A percentile compares a stretch with the other conserved stretches of the same genome.
Conservation (phyloP, 2,888 invertebrate genomes). For the Onthophagus sagittarius region DNA sequence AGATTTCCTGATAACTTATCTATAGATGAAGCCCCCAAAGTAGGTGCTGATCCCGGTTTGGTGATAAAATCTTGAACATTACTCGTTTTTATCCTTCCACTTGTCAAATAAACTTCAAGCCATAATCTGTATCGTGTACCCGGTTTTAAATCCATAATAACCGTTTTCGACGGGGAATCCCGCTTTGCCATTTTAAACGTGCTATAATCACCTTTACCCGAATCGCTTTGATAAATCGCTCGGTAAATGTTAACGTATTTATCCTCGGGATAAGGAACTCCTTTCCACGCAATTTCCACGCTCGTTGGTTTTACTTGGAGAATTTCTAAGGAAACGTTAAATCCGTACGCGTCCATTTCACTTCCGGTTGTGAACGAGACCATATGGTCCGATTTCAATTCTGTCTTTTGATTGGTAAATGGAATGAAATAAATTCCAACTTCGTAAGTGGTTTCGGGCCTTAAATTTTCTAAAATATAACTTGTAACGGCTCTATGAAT, state of each 20-base stretch:
- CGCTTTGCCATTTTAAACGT: slow-evolving; percentile 73
- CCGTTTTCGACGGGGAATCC: slow-evolving; percentile 63
- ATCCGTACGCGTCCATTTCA: slow-evolving; percentile 75
- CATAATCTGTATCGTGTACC: slow-evolving; percentile 82
- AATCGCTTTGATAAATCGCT: slow-evolving; percentile 75
- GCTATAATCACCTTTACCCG: slow-evolving; percentile 68
- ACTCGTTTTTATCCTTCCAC: slow-evolving; percentile 85
- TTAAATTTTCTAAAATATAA: slow-evolving; percentile 73
- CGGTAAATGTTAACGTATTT: slow-evolving; percentile 87
- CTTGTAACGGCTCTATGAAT: slow-evolving; percentile 78
- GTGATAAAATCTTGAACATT: slow-evolving; percentile 86
- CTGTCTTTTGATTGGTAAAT: slow-evolving; percentile 73
- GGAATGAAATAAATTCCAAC: slow-evolving; percentile 81
- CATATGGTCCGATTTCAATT: slow-evolving; percentile 67
- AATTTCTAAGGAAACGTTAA: slow-evolving; percentile 73
- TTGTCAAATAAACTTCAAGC: slow-evolving; percentile 85
- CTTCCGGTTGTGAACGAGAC: slow-evolving; percentile 69
- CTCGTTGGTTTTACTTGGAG: slow-evolving; percentile 72
- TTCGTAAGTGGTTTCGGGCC: slow-evolving; percentile 76
- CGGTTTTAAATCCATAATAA: slow-evolving; percentile 67
- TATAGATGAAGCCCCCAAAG: slow-evolving; percentile 51
- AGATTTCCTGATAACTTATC: slow-evolving; percentile 52
- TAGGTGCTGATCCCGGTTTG: slow-evolving; percentile 62
- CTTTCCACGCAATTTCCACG: slow-evolving; percentile 76
- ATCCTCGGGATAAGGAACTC: slow-evolving; percentile 84